phyloP scores from a whole-genome alignment of 1,140 invertebrate species.

The Nephotettix cincticeps region DNA sequence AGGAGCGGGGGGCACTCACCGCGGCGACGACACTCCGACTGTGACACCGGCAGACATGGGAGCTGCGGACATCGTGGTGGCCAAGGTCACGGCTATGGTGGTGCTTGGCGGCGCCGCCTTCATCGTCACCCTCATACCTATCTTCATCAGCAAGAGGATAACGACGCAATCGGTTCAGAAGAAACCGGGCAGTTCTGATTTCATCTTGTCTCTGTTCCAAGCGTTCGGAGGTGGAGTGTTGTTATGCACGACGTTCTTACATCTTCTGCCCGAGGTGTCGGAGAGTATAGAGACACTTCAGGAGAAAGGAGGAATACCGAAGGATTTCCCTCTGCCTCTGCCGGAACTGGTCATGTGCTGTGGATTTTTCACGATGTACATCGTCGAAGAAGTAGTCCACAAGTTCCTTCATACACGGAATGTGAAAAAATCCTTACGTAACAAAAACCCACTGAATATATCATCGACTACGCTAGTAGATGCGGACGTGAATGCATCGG shows the following conservation, averaged over 20 bases:
- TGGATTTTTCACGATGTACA: slow-evolving; percentile 60
- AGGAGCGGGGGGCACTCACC: too few species aligned
- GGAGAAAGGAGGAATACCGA: neutral
- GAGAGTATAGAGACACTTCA: slow-evolving; percentile 48
- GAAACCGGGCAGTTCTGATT: neutral
- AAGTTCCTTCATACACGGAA: slow-evolving; percentile 18
- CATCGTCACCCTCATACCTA: neutral
- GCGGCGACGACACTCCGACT: too few species aligned
- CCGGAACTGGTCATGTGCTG: slow-evolving; percentile 55
- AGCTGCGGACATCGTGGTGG: neutral
- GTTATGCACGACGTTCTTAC: slow-evolving; percentile 85
- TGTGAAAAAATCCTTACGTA: neutral
- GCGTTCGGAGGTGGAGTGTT: slow-evolving; percentile 91
- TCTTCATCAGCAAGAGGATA: neutral
- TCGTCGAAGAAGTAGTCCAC: slow-evolving; percentile 55
- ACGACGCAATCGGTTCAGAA: neutral
- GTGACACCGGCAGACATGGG: neutral
- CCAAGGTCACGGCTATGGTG: slow-evolving; percentile 9
- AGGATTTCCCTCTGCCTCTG: slow-evolving; percentile 45
- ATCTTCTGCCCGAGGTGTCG: slow-evolving; percentile 85
- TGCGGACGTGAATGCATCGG: neutral
- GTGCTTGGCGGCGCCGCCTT: neutral
- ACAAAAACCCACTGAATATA: neutral
- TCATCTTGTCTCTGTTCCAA: slow-evolving; percentile 51
- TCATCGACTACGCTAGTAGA: neutral